These are phyloP conservation scores for Scaptomyza tumidula DNA, from an alignment of 2,888 invertebrate species.

Conservation along the genomic window DNA sequence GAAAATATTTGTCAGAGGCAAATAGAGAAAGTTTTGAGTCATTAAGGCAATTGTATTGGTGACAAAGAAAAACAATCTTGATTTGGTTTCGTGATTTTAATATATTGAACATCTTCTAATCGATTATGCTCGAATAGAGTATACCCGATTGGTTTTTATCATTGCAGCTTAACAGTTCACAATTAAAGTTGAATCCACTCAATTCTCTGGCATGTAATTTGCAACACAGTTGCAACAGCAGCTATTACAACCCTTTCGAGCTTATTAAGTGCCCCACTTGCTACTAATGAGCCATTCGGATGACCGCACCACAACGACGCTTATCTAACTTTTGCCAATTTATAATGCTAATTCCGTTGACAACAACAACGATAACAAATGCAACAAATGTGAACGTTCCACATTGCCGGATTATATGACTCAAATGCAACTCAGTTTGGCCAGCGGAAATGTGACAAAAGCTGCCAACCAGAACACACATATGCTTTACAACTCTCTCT, in stretches of 20 bases:
- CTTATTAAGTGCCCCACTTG: constrained; percentile 61
- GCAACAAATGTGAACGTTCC: constrained; percentile 30
- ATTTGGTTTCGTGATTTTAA: neutral
- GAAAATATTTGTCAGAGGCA: no score
- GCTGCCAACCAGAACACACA: constrained; percentile 29
- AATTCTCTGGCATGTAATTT: constrained; percentile 5
- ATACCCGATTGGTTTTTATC: neutral
- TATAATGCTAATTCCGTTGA: constrained; percentile 65
- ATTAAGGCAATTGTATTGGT: neutral
- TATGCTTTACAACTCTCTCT: neutral
- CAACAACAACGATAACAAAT: constrained; percentile 10
- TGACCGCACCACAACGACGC: constrained; percentile 5
- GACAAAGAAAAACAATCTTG: no score
- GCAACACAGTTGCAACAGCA: neutral
- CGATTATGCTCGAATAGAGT: neutral
- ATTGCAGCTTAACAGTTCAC: neutral
- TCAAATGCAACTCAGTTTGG: constrained; percentile 45
- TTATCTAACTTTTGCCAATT: constrained; percentile 62
- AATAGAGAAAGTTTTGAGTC: neutral
- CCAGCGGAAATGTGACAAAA: constrained; percentile 63
- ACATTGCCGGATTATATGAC: constrained; percentile 50
- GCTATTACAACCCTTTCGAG: constrained; percentile 36
- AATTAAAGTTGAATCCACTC: neutral
- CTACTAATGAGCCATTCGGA: constrained; percentile 48
- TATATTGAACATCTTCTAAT: neutral